Evolutionary conservation across 2,888 invertebrate species (phyloP).

Genomic region (Scaptomyza reducta): DNA sequence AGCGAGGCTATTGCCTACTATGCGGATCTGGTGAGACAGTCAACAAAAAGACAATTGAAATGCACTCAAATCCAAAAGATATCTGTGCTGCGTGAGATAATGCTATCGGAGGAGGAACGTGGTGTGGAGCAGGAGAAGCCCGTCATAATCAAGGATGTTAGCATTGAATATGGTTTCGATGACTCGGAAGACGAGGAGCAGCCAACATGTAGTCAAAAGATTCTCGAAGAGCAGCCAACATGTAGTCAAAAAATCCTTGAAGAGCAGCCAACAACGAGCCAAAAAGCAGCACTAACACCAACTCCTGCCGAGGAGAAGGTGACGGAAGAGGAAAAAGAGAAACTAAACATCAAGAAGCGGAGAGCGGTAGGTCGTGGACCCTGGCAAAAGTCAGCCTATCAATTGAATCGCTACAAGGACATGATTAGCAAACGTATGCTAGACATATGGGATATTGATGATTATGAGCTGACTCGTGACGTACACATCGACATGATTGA

Average conservation of each 20-base stretch:
- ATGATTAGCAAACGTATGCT: conserved; percentile 46
- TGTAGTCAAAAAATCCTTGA: too few species aligned
- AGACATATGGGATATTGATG: conserved; percentile 62
- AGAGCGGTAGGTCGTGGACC: conserved; percentile 51
- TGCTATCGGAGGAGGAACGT: conserved; percentile 24
- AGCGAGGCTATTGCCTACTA: conserved; percentile 62
- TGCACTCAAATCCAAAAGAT: conserved; percentile 66
- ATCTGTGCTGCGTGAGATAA: conserved; percentile 50
- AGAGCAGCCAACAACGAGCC: conserved; percentile 2
- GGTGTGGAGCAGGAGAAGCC: conserved; percentile 36
- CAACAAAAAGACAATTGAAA: conserved; percentile 36
- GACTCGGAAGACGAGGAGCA: conserved; percentile 5
- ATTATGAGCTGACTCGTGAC: conserved; percentile 52
- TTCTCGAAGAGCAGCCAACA: background rate
- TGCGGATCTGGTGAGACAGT: conserved; percentile 50
- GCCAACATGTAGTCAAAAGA: too few species aligned
- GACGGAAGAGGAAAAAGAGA: background rate
- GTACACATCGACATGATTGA: conserved; percentile 59
- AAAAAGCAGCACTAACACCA: too few species aligned
- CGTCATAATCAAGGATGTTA: conserved; percentile 36
- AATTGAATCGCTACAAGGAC: conserved; percentile 41
- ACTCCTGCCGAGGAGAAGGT: too few species aligned
- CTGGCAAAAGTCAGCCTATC: conserved; percentile 62
- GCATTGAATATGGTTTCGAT: conserved; percentile 51
- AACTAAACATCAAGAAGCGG: background rate